Evolutionary conservation across 2,888 invertebrate species (phyloP), one percentile per base, ranked within the genome.

Genomic region (Melangyna quadrimaculata): DNA sequence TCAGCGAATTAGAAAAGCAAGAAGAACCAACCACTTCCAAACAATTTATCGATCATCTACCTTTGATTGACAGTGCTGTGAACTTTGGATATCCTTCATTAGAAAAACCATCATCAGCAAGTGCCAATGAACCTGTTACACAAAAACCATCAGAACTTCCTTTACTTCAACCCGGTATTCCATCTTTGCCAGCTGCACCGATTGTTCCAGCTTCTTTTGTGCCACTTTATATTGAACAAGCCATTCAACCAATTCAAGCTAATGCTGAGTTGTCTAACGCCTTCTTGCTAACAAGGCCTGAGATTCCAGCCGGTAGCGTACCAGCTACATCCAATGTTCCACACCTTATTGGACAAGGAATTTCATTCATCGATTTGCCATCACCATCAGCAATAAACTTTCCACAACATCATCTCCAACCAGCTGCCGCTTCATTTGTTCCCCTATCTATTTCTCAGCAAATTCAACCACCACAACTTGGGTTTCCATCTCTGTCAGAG

Each of bases 401-500:
- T n/a, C n/a, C n/a, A n/a, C n/a, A n/a, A n/a, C n/a, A n/a, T n/a
- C n/a, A n/a, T n/a, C n/a, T n/a, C n/a, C n/a, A n/a, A n/a, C n/a
- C n/a, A n/a, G n/a, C n/a, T n/a, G n/a, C n/a, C n/a, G n/a, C n/a
- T n/a, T n/a, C n/a, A n/a, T n/a, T n/a, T n/a, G n/a, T n/a, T n/a
- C n/a, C n/a, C n/a, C n/a, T n/a, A n/a, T n/a, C n/a, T n/a, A n/a
- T n/a, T n/a, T n/a, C n/a, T n/a, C n/a, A n/a, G n/a, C n/a, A n/a
- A n/a, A n/a, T n/a, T n/a, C n/a, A n/a, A n/a, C 43, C 59, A 5
- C 57, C 74, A 6, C 17, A 59, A 22, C 55, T 75, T 5, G 75
- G 71, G 17, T 19, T 77, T 5, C 84, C 79, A 37, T 1, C 22
- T 3, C 5, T 77, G 10, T 80, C 75, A 19, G 37, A 48, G 45